Evolutionary conservation across 2,888 invertebrate species (phyloP), one percentile per base, ranked within the genome.

Genomic region (Noctua janthe): DNA sequence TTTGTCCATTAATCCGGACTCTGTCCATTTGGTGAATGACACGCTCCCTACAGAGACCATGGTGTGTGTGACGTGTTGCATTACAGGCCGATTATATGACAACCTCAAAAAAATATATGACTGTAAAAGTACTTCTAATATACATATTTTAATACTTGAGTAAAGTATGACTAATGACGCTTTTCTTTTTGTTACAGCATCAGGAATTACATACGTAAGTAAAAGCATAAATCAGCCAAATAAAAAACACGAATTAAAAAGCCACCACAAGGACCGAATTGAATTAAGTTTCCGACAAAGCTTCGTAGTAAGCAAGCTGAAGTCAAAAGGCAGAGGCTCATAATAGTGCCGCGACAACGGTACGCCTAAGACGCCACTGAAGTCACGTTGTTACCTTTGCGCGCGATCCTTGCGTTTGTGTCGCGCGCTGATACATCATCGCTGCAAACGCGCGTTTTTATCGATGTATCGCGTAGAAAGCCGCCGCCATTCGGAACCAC

Each of bases 151-250:
- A 54, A 54, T 54, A 64, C 17, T 35, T 5, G 35, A 64, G 8
- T 17, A 1, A 3, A 3, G 66, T 43, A 23, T 67, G 23, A 69
- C 15, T 47, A 47, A 47, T 8, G n/a, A 47, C 1, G 7, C 4
- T 69, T 69, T 47, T 69, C 47, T n/a, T 69, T 69, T 69, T 69
- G 69, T 69, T 69, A 3, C 69, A 69, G 69, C 47, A n/a, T 43
- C 43, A 15, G 69, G 6, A n/a, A 69, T n/a, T n/a, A 1, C 1
- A n/a, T 3, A 8, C n/a, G 69, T 69, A 47, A 69, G 69, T 69
- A 47, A 66, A 66, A 10, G 10, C 23, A 67, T 43, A 5, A 59
- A 23, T 11, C 66, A 4, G 23, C 23, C 39, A 66, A 23, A 43
- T 23, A 23, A 11, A 39, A 23, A 7, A 10, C 8, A 20, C 35